Base-by-base conservation (phyloP, 2,113 vertebrate genomes). In the Thomomys bottae region DNA sequence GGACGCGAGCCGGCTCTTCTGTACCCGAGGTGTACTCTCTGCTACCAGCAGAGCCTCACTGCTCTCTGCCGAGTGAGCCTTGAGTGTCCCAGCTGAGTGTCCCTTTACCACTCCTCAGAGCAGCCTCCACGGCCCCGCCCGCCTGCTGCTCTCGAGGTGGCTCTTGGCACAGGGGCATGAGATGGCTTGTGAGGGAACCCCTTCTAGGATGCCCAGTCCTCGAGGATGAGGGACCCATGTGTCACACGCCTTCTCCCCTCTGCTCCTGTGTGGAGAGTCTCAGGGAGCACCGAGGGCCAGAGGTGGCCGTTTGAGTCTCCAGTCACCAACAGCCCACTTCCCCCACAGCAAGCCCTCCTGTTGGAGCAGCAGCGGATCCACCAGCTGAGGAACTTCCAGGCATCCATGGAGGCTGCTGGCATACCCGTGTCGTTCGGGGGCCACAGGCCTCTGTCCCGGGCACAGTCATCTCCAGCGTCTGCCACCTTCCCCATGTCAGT, bases 301-400 rank as follows among this genome's bases (percentile, higher is more conserved):
- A 17, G 14, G 49, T 17, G 49, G 49, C 1, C 2, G 18, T 54
- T 54, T 54, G 49, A 54, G 49, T n/a, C n/a, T 6, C 23, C 70
- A 75, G 42, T 42, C 30, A 18, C 30, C 73, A 59, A 82, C 30
- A 2, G 34, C 28, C 18, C 28, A 49, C 40, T 54, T 30, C 45
- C 45, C 45, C 71, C 84, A 49, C 98, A 99, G 99, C 99, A 99
- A 98, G 98, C 99, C 24, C 96, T 99, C 63, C 97, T 99, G 30
- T 97, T 99, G 95, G 99, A 99, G 95, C 99, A 99, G 97, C 99
- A 99, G 95, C 97, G 99, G 57, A 99, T 99, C 90, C 99, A 99
- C 96, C 99, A 99, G 97, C 97, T 99, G 97, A 98, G 99, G 96
- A 99, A 98, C 97, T 99, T 99, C 97, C 98, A 99, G 95, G 99